Evolutionary conservation across 1,140 invertebrate genomes (phyloP), one percentile per base, ranked within the genome.

Genomic region (Bombus cullumanus): DNA sequence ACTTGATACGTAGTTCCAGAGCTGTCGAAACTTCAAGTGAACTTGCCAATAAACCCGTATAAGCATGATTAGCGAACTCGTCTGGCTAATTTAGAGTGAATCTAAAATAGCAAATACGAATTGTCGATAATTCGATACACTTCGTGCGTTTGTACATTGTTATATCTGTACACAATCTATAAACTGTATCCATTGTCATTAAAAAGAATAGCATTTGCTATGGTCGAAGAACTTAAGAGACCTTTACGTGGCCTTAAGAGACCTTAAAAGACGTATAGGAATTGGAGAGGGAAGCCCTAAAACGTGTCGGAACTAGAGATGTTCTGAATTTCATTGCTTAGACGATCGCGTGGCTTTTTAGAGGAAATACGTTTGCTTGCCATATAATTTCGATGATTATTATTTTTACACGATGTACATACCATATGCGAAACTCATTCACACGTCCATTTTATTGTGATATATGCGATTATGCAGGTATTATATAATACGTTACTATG

Each of bases 391-490:
- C 85, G 62, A 76, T 89, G 81, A 84, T 80, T 89, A 43, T 89
- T 74, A 81, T 80, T 84, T 62, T 89, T 89, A 89, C 82, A 89
- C 81, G 74, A 72, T 80, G 80, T 80, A 87, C 78, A 86, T 87
- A 76, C 83, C 37, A 80, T 72, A 86, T 89, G 88, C 85, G 88
- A 90, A 87, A 87, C 18, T 59, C 39, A 59, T 90, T 90, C 85
- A 85, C 88, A 91, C 90, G 91, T 92, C 91, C 90, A 89, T 92
- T 89, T 92, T 88, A 92, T 92, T 92, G 92, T 92, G 90, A 92
- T 91, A 92, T 86, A 84, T 86, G 47, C 18, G 62, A 87, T 89
- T 66, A 62, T 89, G 57, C 87, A 86, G 85, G 83, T 91, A 87
- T 88, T 89, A 74, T 22, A 77, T 22, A 64, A 80, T 83, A 66